phyloP scores from a whole-genome alignment of 2,888 invertebrate species.

The Gandaritis pyraliata region DNA sequence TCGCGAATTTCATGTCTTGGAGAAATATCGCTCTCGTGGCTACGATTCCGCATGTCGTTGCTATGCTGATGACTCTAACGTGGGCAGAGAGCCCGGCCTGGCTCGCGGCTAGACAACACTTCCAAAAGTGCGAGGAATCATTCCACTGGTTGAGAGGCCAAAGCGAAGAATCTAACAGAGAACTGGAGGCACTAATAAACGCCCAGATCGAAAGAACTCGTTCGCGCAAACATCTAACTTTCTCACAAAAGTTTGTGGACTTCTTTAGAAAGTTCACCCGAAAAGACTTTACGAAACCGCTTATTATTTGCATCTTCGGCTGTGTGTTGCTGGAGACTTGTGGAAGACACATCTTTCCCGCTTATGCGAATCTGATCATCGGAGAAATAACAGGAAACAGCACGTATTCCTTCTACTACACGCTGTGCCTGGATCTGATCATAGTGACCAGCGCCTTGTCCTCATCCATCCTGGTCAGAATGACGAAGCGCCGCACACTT shows the following conservation, averaged over 20 bases:
- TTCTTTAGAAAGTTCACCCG: conserved; percentile 44
- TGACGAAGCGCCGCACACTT: conserved; percentile 54
- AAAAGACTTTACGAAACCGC: conserved; percentile 52
- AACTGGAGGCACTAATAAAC: conserved; percentile 44
- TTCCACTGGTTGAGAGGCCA: conserved; percentile 78
- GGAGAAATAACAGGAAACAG: conserved; percentile 49
- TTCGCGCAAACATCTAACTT: conserved; percentile 13
- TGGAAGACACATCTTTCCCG: conserved; percentile 58
- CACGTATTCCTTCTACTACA: conserved; percentile 52
- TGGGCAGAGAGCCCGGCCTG: conserved; percentile 86
- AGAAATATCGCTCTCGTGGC: conserved; percentile 50
- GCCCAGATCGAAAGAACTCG: conserved; percentile 42
- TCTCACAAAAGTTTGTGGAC: conserved; percentile 18
- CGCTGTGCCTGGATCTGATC: conserved; percentile 54
- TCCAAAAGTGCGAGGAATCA: conserved; percentile 66
- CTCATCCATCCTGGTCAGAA: conserved; percentile 53
- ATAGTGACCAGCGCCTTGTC: conserved; percentile 50
- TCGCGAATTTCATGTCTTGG: conserved; percentile 52
- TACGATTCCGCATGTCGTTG: conserved; percentile 42
- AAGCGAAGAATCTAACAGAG: conserved; percentile 35
- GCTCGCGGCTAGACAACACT: conserved; percentile 64
- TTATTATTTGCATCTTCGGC: conserved; percentile 49
- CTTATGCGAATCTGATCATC: conserved; percentile 55
- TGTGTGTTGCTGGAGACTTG: conserved; percentile 52
- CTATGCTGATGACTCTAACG: conserved; percentile 59